phyloP scores from a whole-genome alignment of 2,888 invertebrate genomes.

The Drosophila lutescens region DNA sequence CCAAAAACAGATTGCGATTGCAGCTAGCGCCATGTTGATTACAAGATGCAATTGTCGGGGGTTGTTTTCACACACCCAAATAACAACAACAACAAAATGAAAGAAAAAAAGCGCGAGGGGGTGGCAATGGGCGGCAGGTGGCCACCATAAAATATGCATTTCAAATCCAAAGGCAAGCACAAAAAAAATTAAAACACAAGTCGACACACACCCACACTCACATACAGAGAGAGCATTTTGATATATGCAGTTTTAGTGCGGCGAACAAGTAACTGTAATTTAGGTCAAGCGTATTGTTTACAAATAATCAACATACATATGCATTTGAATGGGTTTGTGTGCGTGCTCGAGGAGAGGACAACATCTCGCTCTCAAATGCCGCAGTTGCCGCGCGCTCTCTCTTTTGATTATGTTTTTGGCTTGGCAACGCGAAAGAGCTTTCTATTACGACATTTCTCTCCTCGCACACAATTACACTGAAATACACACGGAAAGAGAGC shows the following conservation, averaged over 20 bases:
- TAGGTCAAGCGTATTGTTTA: conserved; percentile 85
- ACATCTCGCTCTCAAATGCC: conserved; percentile 44
- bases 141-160: conserved; percentile 65
- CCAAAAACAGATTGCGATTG: conserved; percentile 42
- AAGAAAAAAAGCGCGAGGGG: conserved; percentile 1
- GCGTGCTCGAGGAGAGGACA: conserved; percentile 19
- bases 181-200: conserved; percentile 25
- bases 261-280: conserved; percentile 80
- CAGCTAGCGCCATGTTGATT: conserved; percentile 41
- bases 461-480: conserved; percentile 26
- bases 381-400: conserved; percentile 38
- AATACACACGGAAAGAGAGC: conserved; percentile 10
- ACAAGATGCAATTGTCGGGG: conserved; percentile 56
- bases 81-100: not conserved
- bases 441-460: conserved; percentile 76
- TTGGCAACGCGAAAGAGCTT: conserved; percentile 75
- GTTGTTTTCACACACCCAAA: conserved; percentile 21
- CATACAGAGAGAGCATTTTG: conserved; percentile 12
- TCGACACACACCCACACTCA: conserved; percentile 17
- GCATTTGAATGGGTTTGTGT: conserved; percentile 30
- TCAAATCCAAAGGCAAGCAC: conserved; percentile 54
- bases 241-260: conserved; percentile 51
- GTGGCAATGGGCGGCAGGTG: conserved; percentile 56
- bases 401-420: conserved; percentile 56
- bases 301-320: conserved; percentile 77